phyloP scores from a whole-genome alignment of 2,888 invertebrate genomes.

The Seira ritae region DNA sequence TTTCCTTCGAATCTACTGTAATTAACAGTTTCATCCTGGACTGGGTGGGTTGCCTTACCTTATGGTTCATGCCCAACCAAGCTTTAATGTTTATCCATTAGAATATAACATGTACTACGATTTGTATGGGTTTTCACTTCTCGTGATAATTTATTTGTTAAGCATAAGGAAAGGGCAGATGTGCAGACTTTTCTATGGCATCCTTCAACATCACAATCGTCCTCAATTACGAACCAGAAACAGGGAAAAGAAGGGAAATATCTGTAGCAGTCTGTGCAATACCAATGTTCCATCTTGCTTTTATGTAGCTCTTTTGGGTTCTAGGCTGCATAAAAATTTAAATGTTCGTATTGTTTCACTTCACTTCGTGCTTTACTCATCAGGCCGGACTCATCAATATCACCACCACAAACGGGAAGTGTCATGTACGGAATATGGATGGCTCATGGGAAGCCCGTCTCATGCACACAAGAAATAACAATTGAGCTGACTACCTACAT shows the following conservation, averaged over 20 bases:
- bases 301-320: no score
- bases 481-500: no score
- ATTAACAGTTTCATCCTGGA: conserved; percentile 5
- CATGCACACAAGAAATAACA: no score
- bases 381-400: conserved; percentile 43
- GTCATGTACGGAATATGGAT: not conserved
- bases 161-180: conserved; percentile 8
- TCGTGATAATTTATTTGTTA: conserved; percentile 6
- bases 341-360: conserved; percentile 53
- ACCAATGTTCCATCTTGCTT: not conserved
- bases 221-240: no score
- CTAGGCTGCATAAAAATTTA: conserved; percentile 40
- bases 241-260: no score
- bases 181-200: conserved; percentile 12
- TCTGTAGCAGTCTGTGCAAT: conserved; percentile 7
- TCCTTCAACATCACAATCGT: no score
- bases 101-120: not conserved
- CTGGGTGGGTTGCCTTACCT: conserved; percentile 21
- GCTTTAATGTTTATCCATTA: conserved; percentile 17
- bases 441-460: no score
- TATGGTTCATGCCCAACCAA: conserved; percentile 5
- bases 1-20: not conserved
- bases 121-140: not conserved
- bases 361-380: conserved; percentile 42
- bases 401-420: not conserved